These are phyloP conservation scores for Ochotona princeps DNA, from an alignment of 2,113 vertebrate species.

Conservation along the genomic window DNA sequence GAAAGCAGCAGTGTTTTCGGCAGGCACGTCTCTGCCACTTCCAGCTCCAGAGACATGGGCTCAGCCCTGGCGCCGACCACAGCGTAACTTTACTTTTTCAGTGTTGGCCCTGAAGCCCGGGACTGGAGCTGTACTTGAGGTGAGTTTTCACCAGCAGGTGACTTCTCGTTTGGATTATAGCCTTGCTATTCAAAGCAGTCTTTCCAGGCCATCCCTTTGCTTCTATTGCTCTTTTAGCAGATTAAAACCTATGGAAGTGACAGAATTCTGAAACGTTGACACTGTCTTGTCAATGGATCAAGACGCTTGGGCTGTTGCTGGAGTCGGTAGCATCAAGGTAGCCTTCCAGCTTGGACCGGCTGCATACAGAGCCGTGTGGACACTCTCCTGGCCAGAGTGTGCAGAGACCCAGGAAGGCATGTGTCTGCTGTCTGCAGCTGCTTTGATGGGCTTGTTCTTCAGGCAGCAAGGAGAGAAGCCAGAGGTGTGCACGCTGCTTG, in stretches of 20 bases:
- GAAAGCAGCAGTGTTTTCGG: background rate
- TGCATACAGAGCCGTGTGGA: fast-evolving
- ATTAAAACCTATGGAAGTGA: background rate
- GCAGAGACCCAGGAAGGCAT: background rate
- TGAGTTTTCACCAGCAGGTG: background rate
- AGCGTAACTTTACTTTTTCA: background rate
- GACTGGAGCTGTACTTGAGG: background rate
- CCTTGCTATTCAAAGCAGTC: background rate
- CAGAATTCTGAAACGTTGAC: background rate
- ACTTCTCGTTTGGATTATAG: background rate
- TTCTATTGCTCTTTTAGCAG: background rate
- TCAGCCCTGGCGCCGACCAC: too few species aligned
- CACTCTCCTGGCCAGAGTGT: background rate
- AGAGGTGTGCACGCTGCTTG: background rate
- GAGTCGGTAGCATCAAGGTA: fast-evolving
- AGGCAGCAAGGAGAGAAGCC: background rate
- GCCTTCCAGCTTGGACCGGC: background rate
- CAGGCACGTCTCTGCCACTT: too few species aligned
- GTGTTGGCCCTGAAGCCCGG: background rate
- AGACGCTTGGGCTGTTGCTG: background rate
- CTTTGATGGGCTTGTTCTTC: background rate
- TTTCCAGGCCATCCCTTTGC: background rate
- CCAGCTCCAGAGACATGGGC: too few species aligned
- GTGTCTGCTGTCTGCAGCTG: background rate
- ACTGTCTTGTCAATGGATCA: background rate